Percentiles rank a stretch among this genome's conserved stretches.
Evolutionary conservation across 2,888 invertebrate genomes (phyloP).

Genomic region (Amphiduros pacificus): DNA sequence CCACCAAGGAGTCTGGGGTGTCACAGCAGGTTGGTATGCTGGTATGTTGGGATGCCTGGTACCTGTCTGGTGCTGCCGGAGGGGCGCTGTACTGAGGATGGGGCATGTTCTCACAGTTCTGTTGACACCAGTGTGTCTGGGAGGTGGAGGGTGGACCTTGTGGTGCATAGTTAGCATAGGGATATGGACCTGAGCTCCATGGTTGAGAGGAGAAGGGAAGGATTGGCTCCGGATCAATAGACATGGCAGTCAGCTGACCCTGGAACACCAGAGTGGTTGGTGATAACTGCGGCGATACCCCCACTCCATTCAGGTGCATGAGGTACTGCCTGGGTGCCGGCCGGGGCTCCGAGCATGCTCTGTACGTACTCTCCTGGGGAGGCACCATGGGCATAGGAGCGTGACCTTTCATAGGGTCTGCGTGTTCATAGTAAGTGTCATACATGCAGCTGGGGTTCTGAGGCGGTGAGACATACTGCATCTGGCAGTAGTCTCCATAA

Average conservation of each 20-base stretch:
- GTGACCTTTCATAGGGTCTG: too few species aligned
- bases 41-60: too few species aligned
- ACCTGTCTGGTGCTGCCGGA: not conserved
- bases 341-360: not conserved
- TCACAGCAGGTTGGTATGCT: not conserved
- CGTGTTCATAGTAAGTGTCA: not conserved
- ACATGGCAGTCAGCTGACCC: constrained; percentile 20
- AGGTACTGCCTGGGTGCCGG: constrained; percentile 7
- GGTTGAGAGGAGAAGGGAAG: not conserved
- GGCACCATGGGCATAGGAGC: too few species aligned
- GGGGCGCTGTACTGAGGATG: not conserved
- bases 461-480: not conserved
- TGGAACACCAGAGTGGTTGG: constrained; percentile 18
- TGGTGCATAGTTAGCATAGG: not conserved
- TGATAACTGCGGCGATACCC: constrained; percentile 5
- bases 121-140: too few species aligned
- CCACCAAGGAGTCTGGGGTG: not conserved
- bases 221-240: not conserved
- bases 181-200: not conserved
- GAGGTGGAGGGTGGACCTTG: too few species aligned
- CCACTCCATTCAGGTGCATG: constrained; percentile 24
- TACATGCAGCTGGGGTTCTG: too few species aligned
- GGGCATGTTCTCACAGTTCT: not conserved
- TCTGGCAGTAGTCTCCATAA: not conserved
- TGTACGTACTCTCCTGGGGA: not conserved